These are phyloP conservation scores for Antechinus stuartii DNA, from an alignment of 2,113 vertebrate genomes.

Conservation along the genomic window DNA sequence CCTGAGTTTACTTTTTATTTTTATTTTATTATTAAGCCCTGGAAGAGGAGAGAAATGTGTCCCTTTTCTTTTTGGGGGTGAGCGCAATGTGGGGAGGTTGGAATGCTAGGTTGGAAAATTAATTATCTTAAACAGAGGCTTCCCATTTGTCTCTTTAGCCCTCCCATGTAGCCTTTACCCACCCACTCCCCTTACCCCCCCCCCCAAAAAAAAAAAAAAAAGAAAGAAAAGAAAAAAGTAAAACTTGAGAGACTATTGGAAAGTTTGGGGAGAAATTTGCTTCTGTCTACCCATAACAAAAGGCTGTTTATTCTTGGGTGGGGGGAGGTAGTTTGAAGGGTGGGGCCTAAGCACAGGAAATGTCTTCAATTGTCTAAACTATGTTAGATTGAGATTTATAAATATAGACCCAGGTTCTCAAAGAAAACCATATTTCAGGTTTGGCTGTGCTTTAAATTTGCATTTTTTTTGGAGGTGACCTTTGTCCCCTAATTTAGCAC, in stretches of 20 bases:
- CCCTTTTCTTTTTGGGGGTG: background rate
- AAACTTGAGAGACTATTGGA: conserved; percentile 44
- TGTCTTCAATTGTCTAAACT: conserved; percentile 70
- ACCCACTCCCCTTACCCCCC: no score
- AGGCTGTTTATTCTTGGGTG: conserved; percentile 59
- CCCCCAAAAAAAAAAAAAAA: no score
- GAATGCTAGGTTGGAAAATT: background rate
- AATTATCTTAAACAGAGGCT: background rate
- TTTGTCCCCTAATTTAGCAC: conserved; percentile 39
- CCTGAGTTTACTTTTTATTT: background rate
- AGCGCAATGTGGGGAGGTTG: background rate
- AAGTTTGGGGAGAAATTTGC: conserved; percentile 21
- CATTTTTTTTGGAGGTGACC: conserved; percentile 10
- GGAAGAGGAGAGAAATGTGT: background rate
- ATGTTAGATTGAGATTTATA: background rate
- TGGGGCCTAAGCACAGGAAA: conserved; percentile 79
- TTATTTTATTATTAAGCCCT: background rate
- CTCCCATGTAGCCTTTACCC: background rate
- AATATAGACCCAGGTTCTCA: background rate
- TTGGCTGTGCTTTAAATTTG: conserved; percentile 2
- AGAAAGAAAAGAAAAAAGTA: conserved; percentile 50
- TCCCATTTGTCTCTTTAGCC: background rate
- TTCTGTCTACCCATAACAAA: conserved; percentile 61
- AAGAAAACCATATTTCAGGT: conserved; percentile 34
- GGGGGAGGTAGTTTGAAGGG: conserved; percentile 55